Base-by-base conservation (phyloP, 64 coral and sea anemone genomes). In the Montipora efflorescens region DNA sequence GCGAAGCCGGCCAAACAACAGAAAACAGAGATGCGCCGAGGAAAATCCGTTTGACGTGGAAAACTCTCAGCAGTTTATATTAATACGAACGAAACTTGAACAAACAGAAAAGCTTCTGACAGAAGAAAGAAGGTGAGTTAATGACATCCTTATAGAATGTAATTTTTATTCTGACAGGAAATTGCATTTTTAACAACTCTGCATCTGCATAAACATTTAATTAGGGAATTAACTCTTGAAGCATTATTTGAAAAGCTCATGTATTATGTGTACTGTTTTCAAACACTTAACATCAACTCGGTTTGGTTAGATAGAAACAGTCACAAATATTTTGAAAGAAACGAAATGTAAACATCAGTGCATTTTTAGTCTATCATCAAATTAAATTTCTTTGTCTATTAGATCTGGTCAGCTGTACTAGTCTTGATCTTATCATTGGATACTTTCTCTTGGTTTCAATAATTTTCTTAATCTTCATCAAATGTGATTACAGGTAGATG, bases 81-180 rank as follows among this genome's bases (percentile, higher is more conserved):
- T 95, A 10, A 80, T 97, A 0, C 79, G 91, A 83, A 84, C 87
- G n/a, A 97, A 97, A 73, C 72, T 97, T 7, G 84, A 97, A 88
- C 93, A 97, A 88, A 95, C 92, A 47, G 89, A 97, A 75, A 94
- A 90, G 69, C 85, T 97, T 47, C 70, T 97, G 16, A 55, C 83
- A n/a, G 96, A 94, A 46, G 96, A 97, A 59, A 91, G 93, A 83
- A 97, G 96, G 96, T 97, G 78, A 95, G 28, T 7, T 47, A 9
- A 44, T 21, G 3, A 28, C 13, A 1, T 61, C 45, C 44, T 28
- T 61, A 53, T 77, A 20, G 76, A 47, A 7, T 71, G 15, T 58
- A 48, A 20, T 44, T 55, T 50, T 71, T 73, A 25, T 52, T 75
- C 16, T 8, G 15, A 62, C 49, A 75, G 43, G 75, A 64, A 87